Conservation (phyloP, 2,797 vertebrate genomes). For the Schizopygopsis pylzovi region DNA sequence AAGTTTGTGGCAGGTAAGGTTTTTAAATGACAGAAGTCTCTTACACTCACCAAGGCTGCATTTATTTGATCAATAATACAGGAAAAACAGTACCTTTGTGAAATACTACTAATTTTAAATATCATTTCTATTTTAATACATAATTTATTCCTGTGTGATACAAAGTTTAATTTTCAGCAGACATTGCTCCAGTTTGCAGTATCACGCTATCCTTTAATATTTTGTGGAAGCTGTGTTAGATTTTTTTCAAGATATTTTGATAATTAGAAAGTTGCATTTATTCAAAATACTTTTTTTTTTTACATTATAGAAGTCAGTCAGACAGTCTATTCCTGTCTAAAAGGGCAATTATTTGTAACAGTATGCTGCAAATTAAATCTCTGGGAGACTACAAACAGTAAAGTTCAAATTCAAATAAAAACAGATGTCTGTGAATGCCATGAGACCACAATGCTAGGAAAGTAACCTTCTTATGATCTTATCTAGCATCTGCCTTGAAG, state of each 20-base stretch:
- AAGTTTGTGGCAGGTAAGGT: not conserved
- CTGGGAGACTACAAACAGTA: not conserved
- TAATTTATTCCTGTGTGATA: not conserved
- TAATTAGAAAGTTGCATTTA: not conserved
- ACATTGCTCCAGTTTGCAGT: not conserved
- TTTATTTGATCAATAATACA: not conserved
- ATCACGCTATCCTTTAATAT: not conserved
- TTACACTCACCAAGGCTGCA: not conserved
- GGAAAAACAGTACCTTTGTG: not conserved
- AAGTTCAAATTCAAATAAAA: conserved; percentile 5
- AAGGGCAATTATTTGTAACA: not conserved
- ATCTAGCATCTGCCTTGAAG: conserved; percentile 13
- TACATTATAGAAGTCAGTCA: not conserved
- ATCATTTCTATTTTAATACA: not conserved
- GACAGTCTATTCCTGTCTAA: not conserved
- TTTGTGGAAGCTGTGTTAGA: not conserved
- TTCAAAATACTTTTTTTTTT: not conserved
- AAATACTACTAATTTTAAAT: not conserved
- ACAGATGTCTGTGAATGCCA: not conserved
- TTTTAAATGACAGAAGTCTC: not conserved
- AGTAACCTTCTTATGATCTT: not conserved
- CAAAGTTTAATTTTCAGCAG: too few species aligned
- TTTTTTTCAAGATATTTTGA: too few species aligned
- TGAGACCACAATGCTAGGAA: not conserved
- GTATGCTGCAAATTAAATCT: not conserved